phyloP scores from a whole-genome alignment of 2,888 invertebrate species.

The Sympetrum striolatum region DNA sequence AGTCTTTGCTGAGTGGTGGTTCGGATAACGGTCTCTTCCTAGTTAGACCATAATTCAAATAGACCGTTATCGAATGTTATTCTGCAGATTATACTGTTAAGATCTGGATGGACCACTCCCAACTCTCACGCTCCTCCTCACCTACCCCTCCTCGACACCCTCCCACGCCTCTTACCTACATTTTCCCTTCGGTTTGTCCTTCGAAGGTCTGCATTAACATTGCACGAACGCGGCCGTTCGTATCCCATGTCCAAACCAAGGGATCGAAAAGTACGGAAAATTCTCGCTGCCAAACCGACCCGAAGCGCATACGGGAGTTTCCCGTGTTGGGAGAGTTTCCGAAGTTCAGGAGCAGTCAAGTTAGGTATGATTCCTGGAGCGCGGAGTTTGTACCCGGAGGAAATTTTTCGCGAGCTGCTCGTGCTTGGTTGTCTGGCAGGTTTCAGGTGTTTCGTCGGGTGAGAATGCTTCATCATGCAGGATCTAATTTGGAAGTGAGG shows the following conservation, averaged over 20 bases:
- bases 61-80: too few relatives aligned
- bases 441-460: too few relatives aligned
- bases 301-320: neutral
- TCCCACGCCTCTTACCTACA: neutral
- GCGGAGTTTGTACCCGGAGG: neutral
- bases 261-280: neutral
- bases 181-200: neutral
- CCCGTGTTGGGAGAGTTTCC: neutral
- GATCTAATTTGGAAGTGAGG: too few relatives aligned
- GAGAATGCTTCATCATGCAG: too few relatives aligned
- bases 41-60: neutral
- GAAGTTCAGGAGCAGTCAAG: neutral
- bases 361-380: neutral
- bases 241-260: neutral
- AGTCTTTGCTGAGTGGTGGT: too few relatives aligned
- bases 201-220: slow-evolving; percentile 6
- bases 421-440: neutral
- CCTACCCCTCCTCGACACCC: neutral
- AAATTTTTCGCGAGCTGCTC: neutral
- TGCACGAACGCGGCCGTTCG: neutral
- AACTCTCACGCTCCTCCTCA: neutral
- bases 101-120: neutral
- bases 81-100: neutral
- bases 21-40: neutral
- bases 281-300: neutral